Evolutionary conservation across 2,113 vertebrate genomes (phyloP).

Genomic region (Grallaria varia): DNA sequence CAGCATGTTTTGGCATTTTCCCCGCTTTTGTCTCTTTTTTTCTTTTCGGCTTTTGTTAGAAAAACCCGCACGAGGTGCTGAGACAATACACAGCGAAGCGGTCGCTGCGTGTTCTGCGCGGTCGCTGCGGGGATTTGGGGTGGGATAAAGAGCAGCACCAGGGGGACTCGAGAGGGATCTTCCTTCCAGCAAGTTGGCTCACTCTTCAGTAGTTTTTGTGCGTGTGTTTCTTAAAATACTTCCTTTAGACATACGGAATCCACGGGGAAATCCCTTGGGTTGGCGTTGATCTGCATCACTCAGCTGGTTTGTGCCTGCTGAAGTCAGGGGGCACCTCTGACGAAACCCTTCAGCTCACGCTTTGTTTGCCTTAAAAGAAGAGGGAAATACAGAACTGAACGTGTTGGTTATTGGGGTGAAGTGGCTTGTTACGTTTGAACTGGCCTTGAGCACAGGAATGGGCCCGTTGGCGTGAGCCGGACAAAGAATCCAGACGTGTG

Average conservation of each 20-base stretch:
- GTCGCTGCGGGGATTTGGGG: not conserved
- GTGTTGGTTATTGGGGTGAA: not conserved
- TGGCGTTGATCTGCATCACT: not conserved
- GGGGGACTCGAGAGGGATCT: not conserved
- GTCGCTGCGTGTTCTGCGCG: not conserved
- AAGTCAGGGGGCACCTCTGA: not conserved
- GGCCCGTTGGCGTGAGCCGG: not conserved
- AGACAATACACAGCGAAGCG: not conserved
- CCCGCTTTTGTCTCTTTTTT: not conserved
- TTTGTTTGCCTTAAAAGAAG: not conserved
- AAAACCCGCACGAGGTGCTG: not conserved
- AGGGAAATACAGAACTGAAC: not conserved
- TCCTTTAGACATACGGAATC: not conserved
- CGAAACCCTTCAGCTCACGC: not conserved
- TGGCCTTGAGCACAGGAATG: not conserved
- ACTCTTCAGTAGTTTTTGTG: not conserved
- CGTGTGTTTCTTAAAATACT: not conserved
- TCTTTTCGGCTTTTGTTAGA: not conserved
- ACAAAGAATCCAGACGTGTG: conserved; percentile 22
- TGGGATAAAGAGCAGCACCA: not conserved
- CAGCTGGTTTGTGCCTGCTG: not conserved
- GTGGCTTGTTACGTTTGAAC: not conserved
- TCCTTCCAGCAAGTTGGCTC: not conserved
- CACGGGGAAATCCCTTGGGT: not conserved
- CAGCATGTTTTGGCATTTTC: not conserved